These are phyloP conservation scores for Scolopax rusticola DNA, from an alignment of 2,797 vertebrate species.

Conservation along the genomic window DNA sequence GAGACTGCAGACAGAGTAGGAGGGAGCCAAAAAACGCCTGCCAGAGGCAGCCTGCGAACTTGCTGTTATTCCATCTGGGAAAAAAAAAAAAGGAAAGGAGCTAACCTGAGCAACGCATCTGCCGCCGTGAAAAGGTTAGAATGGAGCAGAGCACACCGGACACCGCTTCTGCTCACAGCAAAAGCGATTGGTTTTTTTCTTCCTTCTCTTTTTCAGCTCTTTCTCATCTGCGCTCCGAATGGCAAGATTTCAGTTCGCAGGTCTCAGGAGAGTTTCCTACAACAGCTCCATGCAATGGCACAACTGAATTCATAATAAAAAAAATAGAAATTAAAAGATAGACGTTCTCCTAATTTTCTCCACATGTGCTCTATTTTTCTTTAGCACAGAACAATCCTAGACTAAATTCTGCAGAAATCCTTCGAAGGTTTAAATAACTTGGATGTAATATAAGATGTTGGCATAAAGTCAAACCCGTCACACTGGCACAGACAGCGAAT, in stretches of 20 bases:
- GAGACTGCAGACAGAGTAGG: constrained; percentile 67
- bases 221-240: constrained; percentile 26
- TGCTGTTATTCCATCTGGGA: constrained; percentile 36
- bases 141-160: neutral
- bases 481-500: constrained; percentile 52
- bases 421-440: constrained; percentile 65
- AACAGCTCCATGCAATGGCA: constrained; percentile 44
- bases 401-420: constrained; percentile 48
- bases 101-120: constrained; percentile 52
- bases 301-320: constrained; percentile 36
- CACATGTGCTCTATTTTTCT: constrained; percentile 68
- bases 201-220: constrained; percentile 34
- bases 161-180: neutral
- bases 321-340: neutral
- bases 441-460: constrained; percentile 72
- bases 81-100: constrained; percentile 46
- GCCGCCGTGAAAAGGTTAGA: constrained; percentile 19
- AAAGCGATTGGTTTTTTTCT: neutral
- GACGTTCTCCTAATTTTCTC: constrained; percentile 61
- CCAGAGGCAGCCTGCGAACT: constrained; percentile 56
- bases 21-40: constrained; percentile 57
- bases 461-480: constrained; percentile 54
- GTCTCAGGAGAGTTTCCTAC: constrained; percentile 50
- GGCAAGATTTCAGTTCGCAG: constrained; percentile 9
- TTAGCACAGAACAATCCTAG: constrained; percentile 46